Conservation (phyloP, 2,113 vertebrate species). For the Sylvietta virens region DNA sequence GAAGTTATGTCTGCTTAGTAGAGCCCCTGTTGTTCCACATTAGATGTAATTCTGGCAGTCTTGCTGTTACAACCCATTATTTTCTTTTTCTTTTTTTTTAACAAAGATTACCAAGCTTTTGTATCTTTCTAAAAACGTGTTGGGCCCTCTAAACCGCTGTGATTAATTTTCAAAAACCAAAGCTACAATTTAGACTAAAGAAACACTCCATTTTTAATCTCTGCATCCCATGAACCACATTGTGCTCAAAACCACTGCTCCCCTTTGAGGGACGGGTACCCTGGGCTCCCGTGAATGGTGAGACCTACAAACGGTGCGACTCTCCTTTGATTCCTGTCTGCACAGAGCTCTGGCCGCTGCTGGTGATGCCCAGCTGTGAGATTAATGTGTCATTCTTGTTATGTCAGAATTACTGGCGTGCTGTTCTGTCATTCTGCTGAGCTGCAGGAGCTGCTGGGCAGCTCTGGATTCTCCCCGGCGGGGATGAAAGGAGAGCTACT, state of each 20-base stretch:
- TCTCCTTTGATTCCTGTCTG: neutral
- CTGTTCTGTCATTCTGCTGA: conserved; percentile 22
- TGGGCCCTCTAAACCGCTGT: conserved; percentile 7
- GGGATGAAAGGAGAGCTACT: neutral
- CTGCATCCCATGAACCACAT: neutral
- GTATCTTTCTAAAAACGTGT: neutral
- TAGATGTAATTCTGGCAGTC: neutral
- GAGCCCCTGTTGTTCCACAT: neutral
- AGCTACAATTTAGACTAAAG: neutral
- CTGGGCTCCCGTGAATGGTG: neutral
- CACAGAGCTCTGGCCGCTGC: neutral
- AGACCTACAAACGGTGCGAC: neutral
- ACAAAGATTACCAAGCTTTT: neutral
- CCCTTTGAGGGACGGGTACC: neutral
- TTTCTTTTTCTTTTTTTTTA: neutral
- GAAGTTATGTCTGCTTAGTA: conserved; percentile 41
- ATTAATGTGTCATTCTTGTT: conserved; percentile 53
- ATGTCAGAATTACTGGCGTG: conserved; percentile 30
- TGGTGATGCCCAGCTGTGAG: conserved; percentile 45
- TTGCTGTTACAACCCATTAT: neutral
- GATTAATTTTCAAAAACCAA: conserved; percentile 51
- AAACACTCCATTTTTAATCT: neutral
- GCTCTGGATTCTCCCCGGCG: neutral
- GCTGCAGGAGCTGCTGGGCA: conserved; percentile 29
- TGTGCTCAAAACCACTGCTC: neutral